These are phyloP conservation scores for Oceanodroma leucorhoa DNA, from an alignment of 2,797 vertebrate genomes.

Conservation along the genomic window DNA sequence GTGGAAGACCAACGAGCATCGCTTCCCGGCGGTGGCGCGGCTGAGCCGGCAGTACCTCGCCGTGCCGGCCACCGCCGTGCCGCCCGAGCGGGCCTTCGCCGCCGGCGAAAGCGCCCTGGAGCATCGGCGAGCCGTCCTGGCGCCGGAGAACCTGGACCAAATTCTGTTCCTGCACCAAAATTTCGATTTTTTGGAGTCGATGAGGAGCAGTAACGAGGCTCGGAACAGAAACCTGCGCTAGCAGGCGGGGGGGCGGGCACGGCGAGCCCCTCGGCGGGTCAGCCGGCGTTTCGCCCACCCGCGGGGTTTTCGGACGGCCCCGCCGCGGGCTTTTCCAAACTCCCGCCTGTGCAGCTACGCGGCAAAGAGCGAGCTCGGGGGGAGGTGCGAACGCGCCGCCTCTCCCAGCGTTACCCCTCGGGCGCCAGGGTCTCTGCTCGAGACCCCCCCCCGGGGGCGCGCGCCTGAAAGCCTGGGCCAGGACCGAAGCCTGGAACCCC, in stretches of 20 bases:
- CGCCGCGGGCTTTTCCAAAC: too few species aligned
- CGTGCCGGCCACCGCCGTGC: slow-evolving; percentile 66
- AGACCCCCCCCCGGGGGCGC: background rate
- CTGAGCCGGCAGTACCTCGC: slow-evolving; percentile 70
- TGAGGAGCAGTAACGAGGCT: background rate
- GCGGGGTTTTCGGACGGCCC: background rate
- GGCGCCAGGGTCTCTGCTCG: too few species aligned
- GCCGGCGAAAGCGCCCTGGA: slow-evolving; percentile 19
- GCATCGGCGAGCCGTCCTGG: slow-evolving; percentile 62
- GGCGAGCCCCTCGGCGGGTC: background rate
- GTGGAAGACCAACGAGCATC: slow-evolving; percentile 73
- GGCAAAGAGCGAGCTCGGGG: too few species aligned
- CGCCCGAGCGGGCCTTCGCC: slow-evolving; percentile 59
- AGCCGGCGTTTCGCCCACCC: fast-evolving
- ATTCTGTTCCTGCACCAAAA: slow-evolving; percentile 77
- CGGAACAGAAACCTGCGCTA: background rate
- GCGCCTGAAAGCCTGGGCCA: background rate
- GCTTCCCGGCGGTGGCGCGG: slow-evolving; percentile 72
- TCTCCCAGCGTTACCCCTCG: too few species aligned
- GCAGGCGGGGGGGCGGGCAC: fast-evolving
- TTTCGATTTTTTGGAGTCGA: slow-evolving; percentile 56
- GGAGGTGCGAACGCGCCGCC: too few species aligned
- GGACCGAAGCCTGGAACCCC: background rate
- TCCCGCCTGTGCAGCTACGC: too few species aligned
- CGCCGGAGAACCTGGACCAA: slow-evolving; percentile 64